Conservation (phyloP, 2,888 invertebrate genomes). For the Caenorhabditis drosophilae region DNA sequence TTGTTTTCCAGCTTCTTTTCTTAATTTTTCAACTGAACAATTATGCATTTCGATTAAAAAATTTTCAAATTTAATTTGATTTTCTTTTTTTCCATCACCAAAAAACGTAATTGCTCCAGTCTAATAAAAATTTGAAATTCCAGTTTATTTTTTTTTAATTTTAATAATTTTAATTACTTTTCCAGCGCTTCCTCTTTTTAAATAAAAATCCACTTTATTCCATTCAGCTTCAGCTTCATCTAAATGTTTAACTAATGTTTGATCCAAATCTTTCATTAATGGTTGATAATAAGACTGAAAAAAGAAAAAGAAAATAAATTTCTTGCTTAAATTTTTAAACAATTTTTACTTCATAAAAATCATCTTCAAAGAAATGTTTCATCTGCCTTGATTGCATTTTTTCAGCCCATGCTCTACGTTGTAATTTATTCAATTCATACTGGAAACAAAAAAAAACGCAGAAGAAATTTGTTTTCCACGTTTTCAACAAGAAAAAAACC, state of each 20-base stretch:
- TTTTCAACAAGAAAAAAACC: too few relatives aligned
- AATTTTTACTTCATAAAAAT: slow-evolving; percentile 60
- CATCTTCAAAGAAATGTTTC: slow-evolving; percentile 67
- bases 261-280: slow-evolving; percentile 61
- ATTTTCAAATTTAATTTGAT: slow-evolving; percentile 41
- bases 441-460: too few relatives aligned
- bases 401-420: slow-evolving; percentile 65
- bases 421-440: slow-evolving; percentile 60
- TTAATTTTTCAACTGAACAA: slow-evolving; percentile 58
- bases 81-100: slow-evolving; percentile 47
- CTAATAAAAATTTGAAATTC: too few relatives aligned
- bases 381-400: slow-evolving; percentile 68
- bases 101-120: slow-evolving; percentile 65
- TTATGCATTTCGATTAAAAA: slow-evolving; percentile 60
- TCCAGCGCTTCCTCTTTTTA: slow-evolving; percentile 42
- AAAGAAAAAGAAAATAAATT: background rate
- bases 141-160: background rate
- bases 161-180: slow-evolving; percentile 21
- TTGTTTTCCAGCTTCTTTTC: slow-evolving; percentile 51
- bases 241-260: slow-evolving; percentile 56
- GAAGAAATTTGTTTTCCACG: too few relatives aligned
- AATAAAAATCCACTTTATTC: slow-evolving; percentile 35
- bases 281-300: slow-evolving; percentile 62
- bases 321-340: background rate
- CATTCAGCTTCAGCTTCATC: slow-evolving; percentile 54